A percentile compares a stretch with the other conserved stretches of the same genome.
phyloP scores from a whole-genome alignment of 2,113 vertebrate genomes.

The Zingel zingel region DNA sequence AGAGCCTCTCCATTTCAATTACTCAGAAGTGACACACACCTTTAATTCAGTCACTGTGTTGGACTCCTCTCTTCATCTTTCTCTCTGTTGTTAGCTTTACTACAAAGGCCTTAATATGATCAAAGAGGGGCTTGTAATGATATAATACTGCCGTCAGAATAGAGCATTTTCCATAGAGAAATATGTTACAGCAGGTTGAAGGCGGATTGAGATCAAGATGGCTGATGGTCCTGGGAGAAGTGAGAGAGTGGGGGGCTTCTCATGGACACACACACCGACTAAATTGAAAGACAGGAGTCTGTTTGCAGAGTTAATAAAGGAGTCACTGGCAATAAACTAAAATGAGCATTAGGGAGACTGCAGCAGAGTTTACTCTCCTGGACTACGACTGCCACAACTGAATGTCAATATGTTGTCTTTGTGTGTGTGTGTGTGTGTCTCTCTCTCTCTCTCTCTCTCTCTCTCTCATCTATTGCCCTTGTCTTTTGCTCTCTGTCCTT shows the following conservation, averaged over 20 bases:
- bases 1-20: slow-evolving; percentile 58
- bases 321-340: slow-evolving; percentile 50
- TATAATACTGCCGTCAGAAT: not conserved
- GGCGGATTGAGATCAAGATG: slow-evolving; percentile 51
- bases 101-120: not conserved
- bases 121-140: not conserved
- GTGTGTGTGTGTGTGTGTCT: no score
- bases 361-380: slow-evolving; percentile 39
- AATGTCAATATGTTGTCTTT: slow-evolving; percentile 53
- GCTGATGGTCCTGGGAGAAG: slow-evolving; percentile 39
- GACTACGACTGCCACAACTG: slow-evolving; percentile 44
- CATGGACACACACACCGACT: slow-evolving; percentile 12
- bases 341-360: slow-evolving; percentile 54
- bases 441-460: slow-evolving; percentile 16
- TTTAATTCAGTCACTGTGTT: slow-evolving; percentile 23
- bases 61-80: not conserved
- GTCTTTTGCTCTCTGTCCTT: slow-evolving; percentile 49
- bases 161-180: slow-evolving; percentile 13
- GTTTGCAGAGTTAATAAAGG: slow-evolving; percentile 71
- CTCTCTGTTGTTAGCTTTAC: slow-evolving; percentile 1
- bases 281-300: slow-evolving; percentile 48
- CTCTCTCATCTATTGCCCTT: slow-evolving; percentile 38
- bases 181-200: not conserved
- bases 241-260: slow-evolving; percentile 11
- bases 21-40: slow-evolving; percentile 25